Evolutionary conservation across 2,113 vertebrate species (phyloP).

Genomic region (Myrmophylax atrothorax): DNA sequence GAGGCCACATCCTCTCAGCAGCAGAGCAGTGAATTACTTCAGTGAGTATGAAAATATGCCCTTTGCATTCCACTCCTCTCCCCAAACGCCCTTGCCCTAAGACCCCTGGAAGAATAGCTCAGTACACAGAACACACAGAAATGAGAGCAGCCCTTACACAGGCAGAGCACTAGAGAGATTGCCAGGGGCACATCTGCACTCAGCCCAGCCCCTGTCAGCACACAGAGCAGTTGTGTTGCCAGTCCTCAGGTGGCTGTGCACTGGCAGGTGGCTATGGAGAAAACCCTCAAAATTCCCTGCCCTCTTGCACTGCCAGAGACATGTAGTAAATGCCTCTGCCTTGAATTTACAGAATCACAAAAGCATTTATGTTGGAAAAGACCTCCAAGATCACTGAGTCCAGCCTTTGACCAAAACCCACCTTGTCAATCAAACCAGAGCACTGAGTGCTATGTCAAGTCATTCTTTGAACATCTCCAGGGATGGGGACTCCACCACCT

Average conservation of each 20-base stretch:
- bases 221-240: not conserved
- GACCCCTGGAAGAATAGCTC: not conserved
- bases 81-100: not conserved
- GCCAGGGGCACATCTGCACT: not conserved
- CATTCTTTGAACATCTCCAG: not conserved
- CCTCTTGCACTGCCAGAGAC: rapidly evolving
- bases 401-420: rapidly evolving
- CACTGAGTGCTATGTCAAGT: not conserved
- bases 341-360: not conserved
- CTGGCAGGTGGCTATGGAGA: not conserved
- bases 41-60: not conserved
- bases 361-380: not conserved
- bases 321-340: not conserved
- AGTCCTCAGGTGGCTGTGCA: not conserved
- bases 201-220: not conserved
- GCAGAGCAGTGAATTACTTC: not conserved
- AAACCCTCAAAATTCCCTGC: not conserved
- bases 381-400: rapidly evolving
- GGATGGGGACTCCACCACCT: not conserved
- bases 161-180: not conserved
- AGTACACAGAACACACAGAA: rapidly evolving
- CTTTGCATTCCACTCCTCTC: not conserved
- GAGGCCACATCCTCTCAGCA: not conserved
- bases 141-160: not conserved
- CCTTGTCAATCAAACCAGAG: not conserved